Evolutionary conservation across 2,888 invertebrate species (phyloP).

Genomic region (Agonopterix subpropinquella): DNA sequence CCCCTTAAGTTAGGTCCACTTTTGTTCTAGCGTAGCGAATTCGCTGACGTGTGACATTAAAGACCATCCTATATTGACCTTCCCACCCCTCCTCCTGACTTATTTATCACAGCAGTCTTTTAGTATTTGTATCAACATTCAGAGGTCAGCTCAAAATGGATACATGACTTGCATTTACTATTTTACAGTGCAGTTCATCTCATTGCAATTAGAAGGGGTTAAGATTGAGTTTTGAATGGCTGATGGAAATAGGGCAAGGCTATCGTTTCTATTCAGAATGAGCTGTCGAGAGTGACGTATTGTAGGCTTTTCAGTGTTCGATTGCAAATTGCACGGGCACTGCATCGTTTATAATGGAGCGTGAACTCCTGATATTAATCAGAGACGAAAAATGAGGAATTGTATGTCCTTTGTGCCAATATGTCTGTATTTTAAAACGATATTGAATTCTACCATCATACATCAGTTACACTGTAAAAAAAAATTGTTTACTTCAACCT

Average conservation of each 20-base stretch:
- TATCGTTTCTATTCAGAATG: conserved; percentile 50
- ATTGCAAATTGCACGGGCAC: conserved; percentile 31
- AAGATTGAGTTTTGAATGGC: conserved; percentile 19
- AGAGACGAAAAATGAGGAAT: too few relatives aligned
- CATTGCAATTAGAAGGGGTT: conserved; percentile 12
- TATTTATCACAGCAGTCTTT: too few relatives aligned
- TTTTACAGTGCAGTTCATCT: conserved; percentile 11
- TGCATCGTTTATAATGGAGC: too few relatives aligned
- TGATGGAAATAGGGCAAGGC: conserved; percentile 15
- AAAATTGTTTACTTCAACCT: too few relatives aligned
- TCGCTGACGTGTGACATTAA: conserved; percentile 58
- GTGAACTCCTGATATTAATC: too few relatives aligned
- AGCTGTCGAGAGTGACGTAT: conserved; percentile 66
- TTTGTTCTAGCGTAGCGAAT: conserved; percentile 53
- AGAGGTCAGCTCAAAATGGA: conserved; percentile 36
- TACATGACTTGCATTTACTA: conserved; percentile 21
- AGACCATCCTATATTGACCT: conserved; percentile 33
- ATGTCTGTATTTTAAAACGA: too few relatives aligned
- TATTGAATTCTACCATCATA: too few relatives aligned
- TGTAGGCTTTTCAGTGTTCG: conserved; percentile 59
- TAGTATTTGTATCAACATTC: conserved; percentile 12
- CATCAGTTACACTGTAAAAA: too few relatives aligned
- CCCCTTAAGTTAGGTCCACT: conserved; percentile 62
- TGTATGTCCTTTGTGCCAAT: too few relatives aligned
- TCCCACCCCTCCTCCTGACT: conserved; percentile 10